A percentile compares a stretch with the other conserved stretches of the same genome.
Evolutionary conservation across 2,797 vertebrate genomes (phyloP).

Genomic region (Thripadectes ignobilis): DNA sequence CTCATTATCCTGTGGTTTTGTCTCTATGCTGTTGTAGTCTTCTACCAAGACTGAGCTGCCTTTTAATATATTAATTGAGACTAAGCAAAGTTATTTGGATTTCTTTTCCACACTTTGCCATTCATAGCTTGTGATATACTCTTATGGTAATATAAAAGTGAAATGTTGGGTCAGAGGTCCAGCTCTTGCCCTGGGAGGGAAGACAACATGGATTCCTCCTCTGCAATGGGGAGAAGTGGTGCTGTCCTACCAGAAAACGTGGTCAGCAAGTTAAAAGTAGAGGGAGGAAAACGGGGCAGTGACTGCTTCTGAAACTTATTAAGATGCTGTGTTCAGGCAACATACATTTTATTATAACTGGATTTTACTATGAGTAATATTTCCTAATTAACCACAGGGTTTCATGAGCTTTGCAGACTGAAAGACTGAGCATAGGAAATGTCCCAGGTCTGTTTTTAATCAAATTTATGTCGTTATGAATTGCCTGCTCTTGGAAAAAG

Average conservation of each 20-base stretch:
- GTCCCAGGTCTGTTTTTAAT: conserved; percentile 37
- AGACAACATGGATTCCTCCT: background rate
- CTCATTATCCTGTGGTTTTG: background rate
- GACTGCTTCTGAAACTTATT: conserved; percentile 30
- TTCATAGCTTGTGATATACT: background rate
- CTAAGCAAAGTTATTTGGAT: background rate
- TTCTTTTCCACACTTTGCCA: background rate
- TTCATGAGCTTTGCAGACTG: conserved; percentile 14
- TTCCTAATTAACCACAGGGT: conserved; percentile 54
- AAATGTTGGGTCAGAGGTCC: background rate
- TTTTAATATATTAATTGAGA: background rate
- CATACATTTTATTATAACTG: conserved; percentile 21
- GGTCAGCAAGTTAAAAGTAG: background rate
- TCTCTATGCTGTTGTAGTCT: background rate
- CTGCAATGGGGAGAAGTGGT: background rate
- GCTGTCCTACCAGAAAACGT: background rate
- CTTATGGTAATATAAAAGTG: background rate
- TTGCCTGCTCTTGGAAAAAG: conserved; percentile 26
- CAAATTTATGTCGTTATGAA: conserved; percentile 6
- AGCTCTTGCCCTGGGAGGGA: background rate
- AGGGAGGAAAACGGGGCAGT: background rate
- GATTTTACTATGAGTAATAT: conserved; percentile 40
- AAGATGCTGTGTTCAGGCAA: background rate
- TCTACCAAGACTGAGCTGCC: background rate
- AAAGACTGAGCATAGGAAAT: conserved; percentile 21